Evolutionary conservation across 1,140 invertebrate species (phyloP).

Genomic region (Heliconius melpomene): DNA sequence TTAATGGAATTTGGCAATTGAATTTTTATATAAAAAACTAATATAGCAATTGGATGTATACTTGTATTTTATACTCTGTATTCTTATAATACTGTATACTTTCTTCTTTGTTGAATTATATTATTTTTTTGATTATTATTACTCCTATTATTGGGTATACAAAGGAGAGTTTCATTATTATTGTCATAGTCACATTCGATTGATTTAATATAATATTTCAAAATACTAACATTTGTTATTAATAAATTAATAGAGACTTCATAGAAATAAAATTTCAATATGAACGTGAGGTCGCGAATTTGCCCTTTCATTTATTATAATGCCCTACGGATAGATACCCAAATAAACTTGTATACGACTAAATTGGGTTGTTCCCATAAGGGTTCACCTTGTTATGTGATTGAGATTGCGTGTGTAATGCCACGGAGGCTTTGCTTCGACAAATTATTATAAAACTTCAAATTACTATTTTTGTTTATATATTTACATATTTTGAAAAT

Average conservation of each 20-base stretch:
- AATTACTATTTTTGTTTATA: constrained; percentile 23
- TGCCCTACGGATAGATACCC: constrained; percentile 65
- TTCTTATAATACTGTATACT: too few species aligned
- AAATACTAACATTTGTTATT: background rate
- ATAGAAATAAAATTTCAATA: constrained; percentile 64
- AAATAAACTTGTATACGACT: constrained; percentile 76
- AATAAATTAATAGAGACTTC: constrained; percentile 10
- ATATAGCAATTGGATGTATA: too few species aligned
- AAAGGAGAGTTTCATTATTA: too few species aligned
- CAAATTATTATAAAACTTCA: constrained; percentile 54
- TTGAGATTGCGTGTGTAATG: constrained; percentile 64
- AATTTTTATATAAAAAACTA: too few species aligned
- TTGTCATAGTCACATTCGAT: too few species aligned
- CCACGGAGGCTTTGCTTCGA: constrained; percentile 49
- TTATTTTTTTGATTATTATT: too few species aligned
- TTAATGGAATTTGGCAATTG: too few species aligned
- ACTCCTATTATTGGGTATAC: too few species aligned
- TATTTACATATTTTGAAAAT: constrained; percentile 2
- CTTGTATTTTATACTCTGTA: too few species aligned
- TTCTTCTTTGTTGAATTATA: too few species aligned
- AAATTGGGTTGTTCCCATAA: constrained; percentile 74
- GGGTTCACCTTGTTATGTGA: constrained; percentile 68
- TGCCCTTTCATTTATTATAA: constrained; percentile 72
- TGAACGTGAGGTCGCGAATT: constrained; percentile 59
- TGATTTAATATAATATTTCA: background rate